Evolutionary conservation across 2,888 invertebrate species (phyloP).

Genomic region (Acleris sparsana): DNA sequence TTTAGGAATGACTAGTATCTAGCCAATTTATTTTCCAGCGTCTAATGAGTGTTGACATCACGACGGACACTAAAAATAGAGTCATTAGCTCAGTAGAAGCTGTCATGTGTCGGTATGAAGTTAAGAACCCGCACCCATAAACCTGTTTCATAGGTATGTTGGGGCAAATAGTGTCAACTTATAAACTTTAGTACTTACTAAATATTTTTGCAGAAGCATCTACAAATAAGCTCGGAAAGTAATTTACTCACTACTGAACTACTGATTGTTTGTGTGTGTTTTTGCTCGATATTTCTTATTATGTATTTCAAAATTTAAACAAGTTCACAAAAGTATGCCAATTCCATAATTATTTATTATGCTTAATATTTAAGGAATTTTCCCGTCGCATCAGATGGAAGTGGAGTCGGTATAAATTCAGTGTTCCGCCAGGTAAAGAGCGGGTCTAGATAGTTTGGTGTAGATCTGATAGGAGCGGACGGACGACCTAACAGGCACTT

Average conservation of each 20-base stretch:
- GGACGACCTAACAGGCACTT: conserved; percentile 77
- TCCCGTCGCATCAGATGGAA: too few species aligned
- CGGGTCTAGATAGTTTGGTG: conserved; percentile 44
- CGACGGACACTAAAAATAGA: conserved; percentile 60
- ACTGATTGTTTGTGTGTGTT: too few species aligned
- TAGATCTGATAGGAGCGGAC: conserved; percentile 61
- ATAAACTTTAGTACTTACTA: too few species aligned
- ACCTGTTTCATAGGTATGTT: neutral
- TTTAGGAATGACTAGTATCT: conserved; percentile 41
- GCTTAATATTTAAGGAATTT: too few species aligned
- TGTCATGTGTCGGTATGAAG: conserved; percentile 39
- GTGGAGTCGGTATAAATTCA: neutral
- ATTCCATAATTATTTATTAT: too few species aligned
- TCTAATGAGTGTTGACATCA: conserved; percentile 65
- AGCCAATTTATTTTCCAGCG: conserved; percentile 58
- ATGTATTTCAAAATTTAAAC: too few species aligned
- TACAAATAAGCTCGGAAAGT: conserved; percentile 3
- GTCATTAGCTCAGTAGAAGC: conserved; percentile 61
- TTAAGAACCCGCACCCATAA: conserved; percentile 39
- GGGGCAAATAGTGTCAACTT: neutral
- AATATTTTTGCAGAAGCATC: too few species aligned
- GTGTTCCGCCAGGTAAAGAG: conserved; percentile 22
- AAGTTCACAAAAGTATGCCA: too few species aligned
- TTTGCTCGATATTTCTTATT: too few species aligned
- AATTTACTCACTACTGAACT: conserved; percentile 29